phyloP scores from a whole-genome alignment of 2,888 invertebrate genomes.

The Protodeltote pygarga region DNA sequence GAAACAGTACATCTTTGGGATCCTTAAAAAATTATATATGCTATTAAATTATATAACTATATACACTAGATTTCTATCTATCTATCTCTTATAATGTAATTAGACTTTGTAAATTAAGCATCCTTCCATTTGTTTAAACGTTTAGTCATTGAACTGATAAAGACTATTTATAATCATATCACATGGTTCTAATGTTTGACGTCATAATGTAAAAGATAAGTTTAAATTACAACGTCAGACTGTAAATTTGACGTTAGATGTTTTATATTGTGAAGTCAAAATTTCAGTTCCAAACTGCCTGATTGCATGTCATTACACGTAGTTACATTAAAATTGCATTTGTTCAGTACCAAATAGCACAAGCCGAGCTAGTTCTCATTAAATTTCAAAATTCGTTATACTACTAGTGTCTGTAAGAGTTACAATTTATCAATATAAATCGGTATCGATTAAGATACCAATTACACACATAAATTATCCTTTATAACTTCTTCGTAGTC shows the following conservation, averaged over 20 bases:
- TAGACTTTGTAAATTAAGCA: slow-evolving; percentile 81
- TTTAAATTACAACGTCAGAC: slow-evolving; percentile 13
- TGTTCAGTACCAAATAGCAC: slow-evolving; percentile 84
- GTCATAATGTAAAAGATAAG: slow-evolving; percentile 16
- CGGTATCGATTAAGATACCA: slow-evolving; percentile 51
- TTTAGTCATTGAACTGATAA: slow-evolving; percentile 51
- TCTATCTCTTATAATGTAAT: slow-evolving; percentile 79
- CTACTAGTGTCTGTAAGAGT: slow-evolving; percentile 56
- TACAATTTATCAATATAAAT: slow-evolving; percentile 55
- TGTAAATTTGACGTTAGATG: slow-evolving; percentile 14
- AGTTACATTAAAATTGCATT: slow-evolving; percentile 82
- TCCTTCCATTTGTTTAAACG: slow-evolving; percentile 68
- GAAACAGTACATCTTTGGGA: slow-evolving; percentile 42
- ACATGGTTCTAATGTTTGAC: slow-evolving; percentile 29
- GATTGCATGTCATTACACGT: slow-evolving; percentile 62
- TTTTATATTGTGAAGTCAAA: slow-evolving; percentile 26
- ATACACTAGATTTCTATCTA: slow-evolving; percentile 83
- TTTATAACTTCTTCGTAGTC: slow-evolving; percentile 80
- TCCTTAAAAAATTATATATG: slow-evolving; percentile 58
- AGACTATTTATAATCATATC: slow-evolving; percentile 50
- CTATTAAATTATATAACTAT: slow-evolving; percentile 68
- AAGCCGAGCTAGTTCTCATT: slow-evolving; percentile 75
- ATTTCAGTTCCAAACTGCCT: slow-evolving; percentile 45
- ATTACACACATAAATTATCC: slow-evolving; percentile 60
- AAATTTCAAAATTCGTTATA: slow-evolving; percentile 67